A percentile compares a stretch with the other conserved stretches of the same genome.
Conservation (phyloP, 1,140 invertebrate genomes). For the Antheraea pernyi region DNA sequence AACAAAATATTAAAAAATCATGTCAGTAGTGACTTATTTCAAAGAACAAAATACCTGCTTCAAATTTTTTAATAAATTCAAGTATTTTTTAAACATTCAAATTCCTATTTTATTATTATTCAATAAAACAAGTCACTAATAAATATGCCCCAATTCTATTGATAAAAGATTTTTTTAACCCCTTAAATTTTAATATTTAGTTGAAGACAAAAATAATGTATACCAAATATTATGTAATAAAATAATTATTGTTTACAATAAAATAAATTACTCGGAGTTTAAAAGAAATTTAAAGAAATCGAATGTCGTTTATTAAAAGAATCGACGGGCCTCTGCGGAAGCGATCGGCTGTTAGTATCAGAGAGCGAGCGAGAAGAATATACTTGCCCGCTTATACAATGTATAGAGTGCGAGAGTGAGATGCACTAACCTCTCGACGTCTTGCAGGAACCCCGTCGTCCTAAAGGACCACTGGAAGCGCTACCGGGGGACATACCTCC, state of each 20-base stretch:
- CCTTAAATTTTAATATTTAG: too few relatives aligned
- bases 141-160: constrained; percentile 4
- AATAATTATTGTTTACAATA: too few relatives aligned
- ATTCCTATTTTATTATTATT: too few relatives aligned
- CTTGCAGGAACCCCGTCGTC: constrained; percentile 91
- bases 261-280: too few relatives aligned
- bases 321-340: not conserved
- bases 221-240: too few relatives aligned
- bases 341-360: constrained; percentile 6
- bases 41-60: too few relatives aligned
- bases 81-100: too few relatives aligned
- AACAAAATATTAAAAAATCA: not conserved
- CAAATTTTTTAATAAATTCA: too few relatives aligned
- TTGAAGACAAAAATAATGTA: too few relatives aligned
- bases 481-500: constrained; percentile 86
- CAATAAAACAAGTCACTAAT: constrained; percentile 21
- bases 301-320: not conserved
- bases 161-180: constrained; percentile 5
- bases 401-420: constrained; percentile 11
- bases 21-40: too few relatives aligned
- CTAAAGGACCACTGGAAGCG: constrained; percentile 84
- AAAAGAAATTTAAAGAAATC: not conserved
- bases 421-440: constrained; percentile 86
- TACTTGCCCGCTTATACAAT: not conserved
- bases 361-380: constrained; percentile 5